Conservation (phyloP, 2,113 vertebrate genomes). For the Numenius arquata region DNA sequence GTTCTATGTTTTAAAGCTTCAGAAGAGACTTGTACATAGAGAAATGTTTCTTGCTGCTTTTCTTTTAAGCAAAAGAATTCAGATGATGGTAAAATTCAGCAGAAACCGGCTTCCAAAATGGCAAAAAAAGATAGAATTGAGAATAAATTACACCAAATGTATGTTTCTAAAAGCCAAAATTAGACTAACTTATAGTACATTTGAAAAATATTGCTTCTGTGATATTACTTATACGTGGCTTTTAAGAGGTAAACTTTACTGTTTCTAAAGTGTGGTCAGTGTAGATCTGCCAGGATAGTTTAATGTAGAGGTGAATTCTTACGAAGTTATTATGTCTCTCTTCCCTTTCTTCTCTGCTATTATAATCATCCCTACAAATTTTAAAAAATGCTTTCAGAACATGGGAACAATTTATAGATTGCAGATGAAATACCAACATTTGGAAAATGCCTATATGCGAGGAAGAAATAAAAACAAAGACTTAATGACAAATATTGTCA, state of each 20-base stretch:
- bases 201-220: neutral
- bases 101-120: neutral
- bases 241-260: neutral
- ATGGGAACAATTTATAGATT: neutral
- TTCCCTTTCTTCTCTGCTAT: neutral
- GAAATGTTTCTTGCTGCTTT: neutral
- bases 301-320: neutral
- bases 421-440: neutral
- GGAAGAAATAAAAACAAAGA: neutral
- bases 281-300: neutral
- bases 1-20: neutral
- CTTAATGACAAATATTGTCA: neutral
- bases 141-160: neutral
- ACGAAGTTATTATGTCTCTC: neutral
- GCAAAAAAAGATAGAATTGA: neutral
- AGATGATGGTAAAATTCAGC: neutral
- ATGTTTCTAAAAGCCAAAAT: neutral
- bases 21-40: neutral
- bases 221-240: neutral
- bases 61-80: neutral
- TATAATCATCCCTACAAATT: neutral
- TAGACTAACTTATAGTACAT: neutral
- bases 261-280: neutral
- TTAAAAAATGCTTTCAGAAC: neutral
- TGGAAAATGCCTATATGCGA: neutral